Conservation (phyloP, 1,140 invertebrate species). For the Papilio xuthus region DNA sequence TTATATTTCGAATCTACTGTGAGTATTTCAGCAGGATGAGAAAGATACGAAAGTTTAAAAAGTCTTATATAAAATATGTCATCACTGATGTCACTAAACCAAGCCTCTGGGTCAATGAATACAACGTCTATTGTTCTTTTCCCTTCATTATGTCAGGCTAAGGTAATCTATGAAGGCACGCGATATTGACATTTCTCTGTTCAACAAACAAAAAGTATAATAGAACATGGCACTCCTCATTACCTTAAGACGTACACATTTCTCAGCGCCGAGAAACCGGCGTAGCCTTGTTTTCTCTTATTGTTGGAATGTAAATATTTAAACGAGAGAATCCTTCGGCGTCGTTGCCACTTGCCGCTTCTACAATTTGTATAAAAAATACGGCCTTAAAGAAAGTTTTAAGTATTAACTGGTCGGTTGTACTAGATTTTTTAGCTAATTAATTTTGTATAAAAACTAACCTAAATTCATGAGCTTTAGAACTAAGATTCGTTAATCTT, state of each 20-base stretch:
- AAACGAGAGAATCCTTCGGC: constrained; percentile 28
- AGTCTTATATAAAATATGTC: not conserved
- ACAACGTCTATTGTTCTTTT: not conserved
- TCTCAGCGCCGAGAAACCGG: constrained; percentile 2
- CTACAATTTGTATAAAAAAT: not conserved
- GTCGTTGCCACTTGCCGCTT: not conserved
- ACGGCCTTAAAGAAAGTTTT: not conserved
- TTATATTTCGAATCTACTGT: too few species aligned
- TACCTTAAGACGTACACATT: constrained; percentile 34
- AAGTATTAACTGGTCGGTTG: constrained; percentile 26
- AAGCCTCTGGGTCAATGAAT: not conserved
- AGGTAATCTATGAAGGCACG: constrained; percentile 45
- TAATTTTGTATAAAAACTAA: not conserved
- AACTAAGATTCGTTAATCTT: not conserved
- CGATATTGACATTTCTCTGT: constrained; percentile 54
- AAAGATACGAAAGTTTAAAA: not conserved
- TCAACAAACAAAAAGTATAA: constrained; percentile 45
- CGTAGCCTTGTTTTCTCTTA: constrained; percentile 26
- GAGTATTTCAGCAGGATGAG: not conserved
- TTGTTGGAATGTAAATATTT: constrained; percentile 35
- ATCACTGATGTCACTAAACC: not conserved
- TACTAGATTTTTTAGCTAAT: constrained; percentile 4
- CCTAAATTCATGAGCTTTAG: not conserved
- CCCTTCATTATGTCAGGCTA: constrained; percentile 19
- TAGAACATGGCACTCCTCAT: constrained; percentile 46